Evolutionary conservation across 2,888 invertebrate species (phyloP), one percentile per base, ranked within the genome.

Genomic region (Boloria selene): DNA sequence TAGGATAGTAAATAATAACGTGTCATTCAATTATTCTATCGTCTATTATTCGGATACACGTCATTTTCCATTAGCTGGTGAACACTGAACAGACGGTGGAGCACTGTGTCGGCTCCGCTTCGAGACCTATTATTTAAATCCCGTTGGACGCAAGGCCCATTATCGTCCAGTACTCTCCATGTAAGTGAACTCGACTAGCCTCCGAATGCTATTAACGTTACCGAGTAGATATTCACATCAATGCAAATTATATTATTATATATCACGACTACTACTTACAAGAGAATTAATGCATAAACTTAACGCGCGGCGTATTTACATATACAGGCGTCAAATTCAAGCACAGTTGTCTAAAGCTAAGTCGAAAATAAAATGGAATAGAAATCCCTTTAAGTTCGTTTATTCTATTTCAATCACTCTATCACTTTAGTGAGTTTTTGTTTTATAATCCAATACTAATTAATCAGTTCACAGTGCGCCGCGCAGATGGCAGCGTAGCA

Each of bases 121-220:
- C 81, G 79, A 79, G 77, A 76, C 73, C 84, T 79, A 86, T 88
- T 88, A 87, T 86, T 87, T 85, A 85, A 87, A 88, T 87, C 88
- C 87, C 85, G 81, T 80, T 79, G 80, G 86, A 85, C 79, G 81
- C 77, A 79, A 81, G 82, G 77, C 81, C 83, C 84, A 86, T 86
- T 87, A 86, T 84, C 82, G 83, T 63, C 65, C 68, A 68, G 68
- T 68, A 77, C 75, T 78, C 76, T 75, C 72, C 74, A 71, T 75
- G 75, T 78, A 78, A 83, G 80, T 83, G 83, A 83, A 79, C 82
- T 80, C 79, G 79, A 78, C 79, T 76, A 65, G 75, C 73, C 76
- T 73, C 71, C 71, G 77, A 81, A 79, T 80, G 73, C 78, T 76
- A 73, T 71, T 72, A 68, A 75, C 77, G 73, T 77, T 77, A 79